Base-by-base conservation (phyloP, 2,797 vertebrate genomes). In the Buphagus erythrorhynchus region DNA sequence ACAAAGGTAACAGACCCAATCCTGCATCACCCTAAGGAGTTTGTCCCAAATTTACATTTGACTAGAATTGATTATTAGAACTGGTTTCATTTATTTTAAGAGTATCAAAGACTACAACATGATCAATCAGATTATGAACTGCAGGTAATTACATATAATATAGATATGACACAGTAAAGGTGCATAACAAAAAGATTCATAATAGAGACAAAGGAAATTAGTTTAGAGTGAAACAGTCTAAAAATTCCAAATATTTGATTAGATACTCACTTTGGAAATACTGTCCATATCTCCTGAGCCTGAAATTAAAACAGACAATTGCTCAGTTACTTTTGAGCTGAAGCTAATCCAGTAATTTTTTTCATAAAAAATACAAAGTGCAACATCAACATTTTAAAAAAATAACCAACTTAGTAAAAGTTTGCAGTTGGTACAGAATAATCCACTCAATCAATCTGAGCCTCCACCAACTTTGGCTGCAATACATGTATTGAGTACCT, bases 231-330 rank as follows among this genome's bases (percentile, higher is more conserved):
- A 88, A 93, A 90, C 9, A 55, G 68, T 63, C 61, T 75, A 83
- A 84, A 91, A 90, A 87, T 51, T 35, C 5, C 38, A 57, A 52
- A 59, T 58, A 84, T 46, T 68, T 91, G 3, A 88, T 18, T 57
- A 42, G 71, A 59, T 86, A 96, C 98, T 98, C 93, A 99, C 99
- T 98, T 99, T 99, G 97, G 99, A 99, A 98, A 99, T 99, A 98
- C 99, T 99, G 98, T 99, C 99, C 98, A 99, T 99, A 97, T 99
- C 99, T 97, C 99, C 99, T 94, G 99, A 99, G 90, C 99, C 99
- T 99, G 96, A 95, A 98, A 97, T 71, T 89, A 95, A 98, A 91
- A 91, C 1, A 97, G 76, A 93, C 17, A 88, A 55, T 78, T 93
- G 77, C 85, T 61, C 38, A 91, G 66, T 96, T 93, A 97, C 65